Evolutionary conservation across 2,888 invertebrate genomes (phyloP).

Genomic region (Mayetiola destructor): DNA sequence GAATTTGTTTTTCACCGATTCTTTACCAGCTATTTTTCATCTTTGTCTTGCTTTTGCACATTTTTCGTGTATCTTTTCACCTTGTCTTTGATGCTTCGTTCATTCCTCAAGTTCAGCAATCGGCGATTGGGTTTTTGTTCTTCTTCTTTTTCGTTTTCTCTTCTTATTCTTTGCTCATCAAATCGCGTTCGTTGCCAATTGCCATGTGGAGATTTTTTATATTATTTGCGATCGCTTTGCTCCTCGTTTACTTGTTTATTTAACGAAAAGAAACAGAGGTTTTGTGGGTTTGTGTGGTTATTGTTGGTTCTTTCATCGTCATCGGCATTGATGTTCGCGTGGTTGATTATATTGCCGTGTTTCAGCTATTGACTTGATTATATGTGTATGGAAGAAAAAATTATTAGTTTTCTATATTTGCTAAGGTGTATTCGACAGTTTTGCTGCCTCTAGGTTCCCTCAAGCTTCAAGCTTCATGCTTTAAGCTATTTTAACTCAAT

Average conservation of each 20-base stretch:
- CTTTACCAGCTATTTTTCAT: too few relatives aligned
- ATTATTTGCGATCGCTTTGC: not conserved
- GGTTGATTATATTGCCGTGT: not conserved
- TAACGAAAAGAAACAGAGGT: not conserved
- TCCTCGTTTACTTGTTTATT: constrained; percentile 13
- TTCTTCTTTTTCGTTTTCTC: not conserved
- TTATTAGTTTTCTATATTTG: not conserved
- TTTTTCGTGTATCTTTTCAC: too few relatives aligned
- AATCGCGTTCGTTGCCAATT: not conserved
- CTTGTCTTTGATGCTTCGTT: too few relatives aligned
- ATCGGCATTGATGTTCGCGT: not conserved
- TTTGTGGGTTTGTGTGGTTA: too few relatives aligned
- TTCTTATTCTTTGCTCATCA: not conserved
- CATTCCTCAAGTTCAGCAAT: too few relatives aligned
- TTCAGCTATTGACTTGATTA: constrained; percentile 9
- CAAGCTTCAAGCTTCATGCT: constrained; percentile 6
- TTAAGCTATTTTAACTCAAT: too few relatives aligned
- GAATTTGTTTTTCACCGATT: too few relatives aligned
- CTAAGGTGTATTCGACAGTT: not conserved
- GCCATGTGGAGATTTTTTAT: too few relatives aligned
- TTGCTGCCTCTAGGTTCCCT: not conserved
- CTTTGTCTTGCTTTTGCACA: too few relatives aligned
- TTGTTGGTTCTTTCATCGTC: too few relatives aligned
- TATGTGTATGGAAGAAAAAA: not conserved
- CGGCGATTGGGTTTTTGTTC: too few relatives aligned